Base-by-base conservation (phyloP, 2,113 vertebrate species). In the Myxocyprinus asiaticus region DNA sequence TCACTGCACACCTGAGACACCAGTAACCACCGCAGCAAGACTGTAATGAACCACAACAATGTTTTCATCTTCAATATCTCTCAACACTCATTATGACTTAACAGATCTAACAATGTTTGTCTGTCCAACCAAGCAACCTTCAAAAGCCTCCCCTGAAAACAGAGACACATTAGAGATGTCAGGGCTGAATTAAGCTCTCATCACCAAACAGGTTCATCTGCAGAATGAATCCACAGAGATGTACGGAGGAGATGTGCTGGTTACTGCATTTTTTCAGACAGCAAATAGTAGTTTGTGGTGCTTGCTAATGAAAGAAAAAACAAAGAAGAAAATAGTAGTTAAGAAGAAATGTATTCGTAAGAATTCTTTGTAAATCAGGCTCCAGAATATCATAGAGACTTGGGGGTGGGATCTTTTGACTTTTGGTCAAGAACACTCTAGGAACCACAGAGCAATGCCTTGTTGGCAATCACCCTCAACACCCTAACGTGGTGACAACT, bases 21-120 rank as follows among this genome's bases (percentile, higher is more conserved):
- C 75, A 45, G 10, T 3, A 51, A 47, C 33, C 33, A 43, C 17
- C 17, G 14, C 9, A 43, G 11, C 11, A 7, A 73, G 71, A 82
- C 7, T 50, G 15, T 12, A 82, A 82, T 78, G 33, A 67, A 78
- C 9, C 33, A 51, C 69, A 62, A 11, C 8, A 9, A 70, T 79
- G 78, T 65, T 79, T 42, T 79, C 78, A 79, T 63, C 9, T 15
- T 71, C 0, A 64, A 62, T 79, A 64, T 64, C 48, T 63, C 33
- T 72, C 77, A 64, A 55, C 59, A 71, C 50, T 72, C 42, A 55
- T 78, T 62, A 78, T 5, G 6, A 69, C 47, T 78, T 64, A 63
- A 68, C n/a, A 74, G 53, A 62, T 17, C 51, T 43, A 82, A 68
- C 61, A 42, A 12, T 42, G 42, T 53, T 78, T 78, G 56, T 22